These are phyloP conservation scores for Taxidea taxus DNA, from an alignment of 2,113 vertebrate genomes.

Conservation along the genomic window DNA sequence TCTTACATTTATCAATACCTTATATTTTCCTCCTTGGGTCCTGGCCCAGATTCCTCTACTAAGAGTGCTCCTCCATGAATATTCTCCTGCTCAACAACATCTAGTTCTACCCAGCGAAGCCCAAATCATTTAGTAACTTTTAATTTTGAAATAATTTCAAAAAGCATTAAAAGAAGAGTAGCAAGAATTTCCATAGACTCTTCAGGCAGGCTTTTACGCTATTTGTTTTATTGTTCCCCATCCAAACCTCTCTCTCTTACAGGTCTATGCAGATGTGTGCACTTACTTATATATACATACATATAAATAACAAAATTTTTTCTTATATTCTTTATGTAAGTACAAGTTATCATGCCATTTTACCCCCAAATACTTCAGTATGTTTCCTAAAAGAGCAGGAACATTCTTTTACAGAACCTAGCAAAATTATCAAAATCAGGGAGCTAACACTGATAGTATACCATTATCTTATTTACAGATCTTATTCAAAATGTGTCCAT, in stretches of 20 bases:
- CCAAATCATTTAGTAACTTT: background rate
- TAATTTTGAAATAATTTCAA: background rate
- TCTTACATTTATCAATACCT: background rate
- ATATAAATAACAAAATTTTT: background rate
- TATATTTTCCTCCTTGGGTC: background rate
- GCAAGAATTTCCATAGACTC: background rate
- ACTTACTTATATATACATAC: background rate
- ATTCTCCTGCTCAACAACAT: background rate
- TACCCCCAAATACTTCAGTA: background rate
- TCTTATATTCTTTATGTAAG: background rate
- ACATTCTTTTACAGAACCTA: background rate
- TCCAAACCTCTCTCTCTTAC: background rate
- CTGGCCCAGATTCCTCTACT: background rate
- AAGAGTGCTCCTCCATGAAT: background rate
- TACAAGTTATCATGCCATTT: background rate
- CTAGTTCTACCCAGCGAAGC: background rate
- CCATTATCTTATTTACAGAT: background rate
- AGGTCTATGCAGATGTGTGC: background rate
- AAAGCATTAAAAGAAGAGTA: background rate
- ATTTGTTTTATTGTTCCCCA: background rate
- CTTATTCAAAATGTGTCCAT: background rate
- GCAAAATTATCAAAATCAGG: constrained; percentile 4
- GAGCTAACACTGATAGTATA: background rate
- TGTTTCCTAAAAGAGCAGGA: background rate
- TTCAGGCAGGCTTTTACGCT: background rate